phyloP scores from a whole-genome alignment of 2,888 invertebrate genomes.

The Agrochola lota region DNA sequence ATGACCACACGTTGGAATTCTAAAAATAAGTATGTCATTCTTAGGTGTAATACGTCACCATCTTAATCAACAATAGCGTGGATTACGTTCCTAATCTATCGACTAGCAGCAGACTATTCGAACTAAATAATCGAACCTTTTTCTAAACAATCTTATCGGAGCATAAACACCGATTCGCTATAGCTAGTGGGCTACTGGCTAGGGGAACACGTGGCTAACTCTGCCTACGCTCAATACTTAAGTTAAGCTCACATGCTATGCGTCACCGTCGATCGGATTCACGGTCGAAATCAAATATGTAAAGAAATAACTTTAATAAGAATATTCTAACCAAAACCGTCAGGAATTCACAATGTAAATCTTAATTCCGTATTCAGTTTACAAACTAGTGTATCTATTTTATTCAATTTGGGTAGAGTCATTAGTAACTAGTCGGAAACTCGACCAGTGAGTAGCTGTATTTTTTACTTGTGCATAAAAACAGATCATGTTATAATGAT shows the following conservation, averaged over 20 bases:
- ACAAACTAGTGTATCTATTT: conserved; percentile 3
- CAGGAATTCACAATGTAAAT: not conserved
- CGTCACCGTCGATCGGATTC: conserved; percentile 20
- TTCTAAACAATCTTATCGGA: conserved; percentile 47
- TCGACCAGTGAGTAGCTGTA: not conserved
- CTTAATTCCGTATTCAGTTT: conserved; percentile 8
- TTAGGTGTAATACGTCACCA: conserved; percentile 11
- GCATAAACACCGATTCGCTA: conserved; percentile 31
- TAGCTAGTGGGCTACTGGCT: not conserved
- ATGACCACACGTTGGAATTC: conserved; percentile 10
- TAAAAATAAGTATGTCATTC: conserved; percentile 23
- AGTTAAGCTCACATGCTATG: conserved; percentile 13
- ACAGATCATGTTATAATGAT: conserved; percentile 20
- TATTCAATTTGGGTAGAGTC: conserved; percentile 6
- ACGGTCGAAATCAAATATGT: conserved; percentile 3
- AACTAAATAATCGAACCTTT: conserved; percentile 35
- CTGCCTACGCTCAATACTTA: conserved; percentile 8
- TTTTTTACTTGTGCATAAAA: conserved; percentile 43
- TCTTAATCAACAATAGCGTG: conserved; percentile 11
- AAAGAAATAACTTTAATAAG: conserved; percentile 17
- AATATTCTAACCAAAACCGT: not conserved
- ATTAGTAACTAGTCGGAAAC: not conserved
- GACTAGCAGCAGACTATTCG: conserved; percentile 24
- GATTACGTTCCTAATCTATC: conserved; percentile 26
- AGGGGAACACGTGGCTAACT: conserved; percentile 45